Conservation (phyloP, 2,113 vertebrate genomes). For the Recurvirostra avosetta region DNA sequence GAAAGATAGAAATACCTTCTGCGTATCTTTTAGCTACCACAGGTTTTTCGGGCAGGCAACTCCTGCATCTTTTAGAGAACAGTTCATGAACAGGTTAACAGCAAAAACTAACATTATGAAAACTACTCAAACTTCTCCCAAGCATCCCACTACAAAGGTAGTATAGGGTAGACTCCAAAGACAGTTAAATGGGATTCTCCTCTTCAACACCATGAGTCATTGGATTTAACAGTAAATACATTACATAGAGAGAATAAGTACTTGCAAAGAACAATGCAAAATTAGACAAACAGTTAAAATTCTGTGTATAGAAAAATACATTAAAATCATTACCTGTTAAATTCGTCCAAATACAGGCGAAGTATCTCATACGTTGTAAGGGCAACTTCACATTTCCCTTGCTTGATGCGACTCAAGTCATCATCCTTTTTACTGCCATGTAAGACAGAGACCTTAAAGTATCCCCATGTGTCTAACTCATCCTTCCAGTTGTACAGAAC, state of each 20-base stretch:
- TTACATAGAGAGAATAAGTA: background rate
- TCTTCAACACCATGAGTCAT: background rate
- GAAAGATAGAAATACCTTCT: background rate
- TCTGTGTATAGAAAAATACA: background rate
- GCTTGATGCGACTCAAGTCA: conserved; percentile 84
- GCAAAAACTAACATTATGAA: background rate
- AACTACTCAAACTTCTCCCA: background rate
- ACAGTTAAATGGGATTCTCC: background rate
- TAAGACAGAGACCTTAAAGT: conserved; percentile 86
- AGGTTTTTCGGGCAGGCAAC: background rate
- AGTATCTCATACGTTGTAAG: conserved; percentile 92
- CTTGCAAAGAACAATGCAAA: background rate
- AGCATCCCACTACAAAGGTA: background rate
- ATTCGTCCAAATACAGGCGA: conserved; percentile 85
- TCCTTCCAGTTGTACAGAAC: conserved; percentile 97
- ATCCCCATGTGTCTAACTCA: conserved; percentile 94
- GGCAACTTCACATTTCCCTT: conserved; percentile 87
- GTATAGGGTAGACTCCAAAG: background rate
- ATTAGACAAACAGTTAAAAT: background rate
- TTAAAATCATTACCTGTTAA: conserved; percentile 82
- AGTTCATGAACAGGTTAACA: background rate
- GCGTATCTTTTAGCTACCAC: background rate
- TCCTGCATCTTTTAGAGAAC: background rate
- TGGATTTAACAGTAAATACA: background rate
- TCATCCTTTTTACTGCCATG: conserved; percentile 89